phyloP scores from a whole-genome alignment of 2,797 vertebrate genomes.

The Mycteria americana region DNA sequence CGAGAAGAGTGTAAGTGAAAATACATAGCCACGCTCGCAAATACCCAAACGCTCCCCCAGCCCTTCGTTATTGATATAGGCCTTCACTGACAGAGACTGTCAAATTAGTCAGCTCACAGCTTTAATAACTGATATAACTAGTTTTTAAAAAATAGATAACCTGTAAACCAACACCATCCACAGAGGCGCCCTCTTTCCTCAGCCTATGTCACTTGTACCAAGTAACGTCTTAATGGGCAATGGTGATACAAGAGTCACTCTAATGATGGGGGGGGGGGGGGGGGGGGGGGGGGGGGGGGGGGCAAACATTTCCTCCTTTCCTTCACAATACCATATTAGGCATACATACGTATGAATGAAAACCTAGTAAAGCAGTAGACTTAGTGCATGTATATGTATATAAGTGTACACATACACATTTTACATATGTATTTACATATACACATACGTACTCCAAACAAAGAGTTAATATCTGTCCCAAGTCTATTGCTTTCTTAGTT shows the following conservation, averaged over 20 bases:
- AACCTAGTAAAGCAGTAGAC: not conserved
- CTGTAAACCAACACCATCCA: not conserved
- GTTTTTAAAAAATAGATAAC: not conserved
- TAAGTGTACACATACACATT: accelerated
- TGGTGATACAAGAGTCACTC: too few species aligned
- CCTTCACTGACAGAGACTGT: not conserved
- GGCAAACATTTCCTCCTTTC: not conserved
- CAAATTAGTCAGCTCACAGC: not conserved
- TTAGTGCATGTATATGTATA: accelerated
- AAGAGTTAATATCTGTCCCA: not conserved
- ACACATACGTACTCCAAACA: not conserved
- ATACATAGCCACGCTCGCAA: accelerated
- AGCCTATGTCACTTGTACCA: not conserved
- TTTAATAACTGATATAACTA: not conserved
- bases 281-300: too few species aligned
- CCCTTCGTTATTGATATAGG: accelerated
- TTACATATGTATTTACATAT: accelerated
- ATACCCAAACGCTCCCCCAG: too few species aligned
- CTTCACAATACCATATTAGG: not conserved
- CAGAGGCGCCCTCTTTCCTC: not conserved
- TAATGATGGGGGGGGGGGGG: too few species aligned
- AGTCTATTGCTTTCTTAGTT: not conserved
- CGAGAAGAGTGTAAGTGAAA: accelerated
- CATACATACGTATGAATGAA: accelerated
- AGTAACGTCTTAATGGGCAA: not conserved